A percentile compares a stretch with the other conserved stretches of the same genome.
phyloP scores from a whole-genome alignment of 2,113 vertebrate genomes.

The Hyperopisus bebe region DNA sequence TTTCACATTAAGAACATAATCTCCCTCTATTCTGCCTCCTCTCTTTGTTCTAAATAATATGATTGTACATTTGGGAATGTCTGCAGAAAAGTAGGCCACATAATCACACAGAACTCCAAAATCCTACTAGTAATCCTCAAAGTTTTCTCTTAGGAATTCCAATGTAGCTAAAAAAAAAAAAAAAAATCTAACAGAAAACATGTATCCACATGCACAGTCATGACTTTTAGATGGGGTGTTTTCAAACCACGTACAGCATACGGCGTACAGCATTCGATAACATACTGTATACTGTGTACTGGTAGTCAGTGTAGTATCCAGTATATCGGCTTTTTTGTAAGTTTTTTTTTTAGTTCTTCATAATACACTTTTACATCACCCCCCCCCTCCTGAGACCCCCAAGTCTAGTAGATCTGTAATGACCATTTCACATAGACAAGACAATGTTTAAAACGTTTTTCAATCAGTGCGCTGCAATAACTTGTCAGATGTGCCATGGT shows the following conservation, averaged over 20 bases:
- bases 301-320: background rate
- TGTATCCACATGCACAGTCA: background rate
- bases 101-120: background rate
- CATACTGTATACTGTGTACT: background rate
- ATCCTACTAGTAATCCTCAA: background rate
- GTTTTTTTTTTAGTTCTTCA: background rate
- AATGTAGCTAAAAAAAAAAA: background rate
- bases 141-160: background rate
- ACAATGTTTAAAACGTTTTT: background rate
- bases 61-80: conserved; percentile 16
- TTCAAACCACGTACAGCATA: background rate
- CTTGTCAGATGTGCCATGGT: background rate
- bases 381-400: too few species aligned
- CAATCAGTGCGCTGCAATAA: background rate
- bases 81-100: background rate
- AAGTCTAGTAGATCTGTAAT: background rate
- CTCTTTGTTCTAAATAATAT: conserved; percentile 18
- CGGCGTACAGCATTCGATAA: background rate
- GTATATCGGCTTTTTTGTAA: background rate
- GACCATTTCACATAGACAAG: background rate
- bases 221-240: background rate
- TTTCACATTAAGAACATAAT: conserved; percentile 19
- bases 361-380: background rate
- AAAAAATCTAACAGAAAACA: background rate
- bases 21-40: background rate